Base-by-base conservation (phyloP, 1,140 invertebrate genomes). In the Camponotus floridanus region DNA sequence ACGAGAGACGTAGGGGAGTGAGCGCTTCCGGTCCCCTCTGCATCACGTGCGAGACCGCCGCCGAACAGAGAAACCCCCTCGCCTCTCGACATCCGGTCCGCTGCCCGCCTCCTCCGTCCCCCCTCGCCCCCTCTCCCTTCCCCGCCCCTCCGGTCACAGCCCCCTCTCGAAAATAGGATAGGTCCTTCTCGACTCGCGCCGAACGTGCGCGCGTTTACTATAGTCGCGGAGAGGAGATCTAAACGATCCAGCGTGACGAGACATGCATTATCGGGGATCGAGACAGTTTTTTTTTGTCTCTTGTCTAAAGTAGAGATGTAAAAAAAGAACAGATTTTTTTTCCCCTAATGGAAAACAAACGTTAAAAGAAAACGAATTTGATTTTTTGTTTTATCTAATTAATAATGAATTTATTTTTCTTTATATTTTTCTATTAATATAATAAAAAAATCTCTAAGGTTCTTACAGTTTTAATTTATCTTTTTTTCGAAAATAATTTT, bases 21-120 rank as follows among this genome's bases (percentile, higher is more conserved):
- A 93, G 90, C 88, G 85, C 92, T 94, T 95, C 89, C 89, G 94
- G 94, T 94, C 94, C 94, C 94, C 89, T 94, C 92, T 92, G 93
- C 94, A 94, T 95, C 94, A 94, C 94, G 94, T 95, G 94, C 94
- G 93, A 94, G 94, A 92, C 92, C 92, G 92, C 68, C 68, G 79
- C 91, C 92, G 93, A 90, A 90, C 89, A 90, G 89, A 90, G 89
- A 90, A 86, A 90, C 89, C 89, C 88, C 86, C 87, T 90, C 87
- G 87, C 90, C 83, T 91, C 89, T 90, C 90, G 65, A 80, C 86
- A 87, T 90, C 89, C 89, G 88, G 87, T 90, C 86, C 90, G 68
- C 81, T 83, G 85, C 65, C 76, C 85, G 76, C 79, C 88, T 89
- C 86, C 90, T 83, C 71, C 74, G 31, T 51, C 85, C 68, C 51